Percentiles rank a stretch among this genome's conserved stretches.
Evolutionary conservation across 2,888 invertebrate species (phyloP).

Genomic region (Macrosiphum euphorbiae): DNA sequence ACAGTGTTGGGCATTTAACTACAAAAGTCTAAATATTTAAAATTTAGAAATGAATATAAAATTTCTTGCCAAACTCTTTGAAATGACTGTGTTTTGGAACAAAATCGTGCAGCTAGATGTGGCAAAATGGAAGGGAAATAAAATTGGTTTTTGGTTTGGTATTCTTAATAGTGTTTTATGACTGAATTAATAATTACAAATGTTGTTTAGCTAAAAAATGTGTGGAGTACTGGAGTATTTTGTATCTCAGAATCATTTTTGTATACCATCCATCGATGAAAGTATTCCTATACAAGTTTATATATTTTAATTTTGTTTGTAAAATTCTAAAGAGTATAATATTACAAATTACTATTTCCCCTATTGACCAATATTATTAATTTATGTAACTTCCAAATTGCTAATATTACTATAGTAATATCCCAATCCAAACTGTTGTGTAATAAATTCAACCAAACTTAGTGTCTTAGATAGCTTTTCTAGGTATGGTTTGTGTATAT

Average conservation of each 20-base stretch:
- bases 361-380: not conserved
- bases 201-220: slow-evolving; percentile 15
- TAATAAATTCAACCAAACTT: not conserved
- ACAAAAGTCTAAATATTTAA: slow-evolving; percentile 64
- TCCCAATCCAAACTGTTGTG: not conserved
- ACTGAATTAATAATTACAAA: slow-evolving; percentile 22
- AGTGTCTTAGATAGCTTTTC: not conserved
- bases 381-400: not conserved
- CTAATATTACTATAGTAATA: not conserved
- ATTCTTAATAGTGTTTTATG: slow-evolving; percentile 43
- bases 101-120: slow-evolving; percentile 52
- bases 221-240: not conserved
- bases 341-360: not conserved
- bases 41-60: slow-evolving; percentile 62
- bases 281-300: not conserved
- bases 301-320: not conserved
- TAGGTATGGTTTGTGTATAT: not conserved
- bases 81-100: slow-evolving; percentile 52
- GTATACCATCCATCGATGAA: slow-evolving; percentile 7
- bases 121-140: slow-evolving; percentile 49
- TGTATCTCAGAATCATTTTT: slow-evolving; percentile 11
- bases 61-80: slow-evolving; percentile 47
- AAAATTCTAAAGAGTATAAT: not conserved
- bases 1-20: slow-evolving; percentile 61
- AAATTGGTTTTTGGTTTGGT: slow-evolving; percentile 50